Conservation (phyloP, 2,888 invertebrate species). For the Tortricodes alternella region DNA sequence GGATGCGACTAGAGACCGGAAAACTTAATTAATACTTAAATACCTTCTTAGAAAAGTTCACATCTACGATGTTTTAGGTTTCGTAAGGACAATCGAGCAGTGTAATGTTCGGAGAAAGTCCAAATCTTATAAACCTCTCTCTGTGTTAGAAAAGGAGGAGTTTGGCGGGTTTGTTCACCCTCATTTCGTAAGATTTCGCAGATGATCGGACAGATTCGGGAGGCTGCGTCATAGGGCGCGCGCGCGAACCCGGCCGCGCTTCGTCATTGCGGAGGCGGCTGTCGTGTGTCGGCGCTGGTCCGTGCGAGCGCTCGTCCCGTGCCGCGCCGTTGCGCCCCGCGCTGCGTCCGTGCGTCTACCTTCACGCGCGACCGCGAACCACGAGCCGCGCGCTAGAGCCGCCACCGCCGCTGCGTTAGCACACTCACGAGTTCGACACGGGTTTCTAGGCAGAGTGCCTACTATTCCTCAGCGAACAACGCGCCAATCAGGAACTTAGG, state of each 20-base stretch:
- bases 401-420: slow-evolving; percentile 27
- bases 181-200: slow-evolving; percentile 66
- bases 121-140: slow-evolving; percentile 80
- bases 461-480: slow-evolving; percentile 9
- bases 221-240: slow-evolving; percentile 77
- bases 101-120: slow-evolving; percentile 73
- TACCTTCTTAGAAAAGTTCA: slow-evolving; percentile 44
- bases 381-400: slow-evolving; percentile 41
- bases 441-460: slow-evolving; percentile 6
- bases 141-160: slow-evolving; percentile 76
- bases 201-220: slow-evolving; percentile 68
- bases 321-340: slow-evolving; percentile 48
- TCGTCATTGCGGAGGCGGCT: slow-evolving; percentile 82
- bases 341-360: slow-evolving; percentile 43
- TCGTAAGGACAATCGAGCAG: slow-evolving; percentile 65
- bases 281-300: slow-evolving; percentile 79
- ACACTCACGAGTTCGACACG: slow-evolving; percentile 3
- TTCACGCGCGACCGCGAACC: slow-evolving; percentile 49
- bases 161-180: slow-evolving; percentile 79
- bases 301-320: slow-evolving; percentile 70
- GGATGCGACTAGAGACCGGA: too few relatives aligned
- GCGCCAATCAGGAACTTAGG: slow-evolving; percentile 23
- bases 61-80: slow-evolving; percentile 50
- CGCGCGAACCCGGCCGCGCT: slow-evolving; percentile 81
- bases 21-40: too few relatives aligned